Evolutionary conservation across 2,888 invertebrate genomes (phyloP).

Genomic region (Pseudococcus viburni): DNA sequence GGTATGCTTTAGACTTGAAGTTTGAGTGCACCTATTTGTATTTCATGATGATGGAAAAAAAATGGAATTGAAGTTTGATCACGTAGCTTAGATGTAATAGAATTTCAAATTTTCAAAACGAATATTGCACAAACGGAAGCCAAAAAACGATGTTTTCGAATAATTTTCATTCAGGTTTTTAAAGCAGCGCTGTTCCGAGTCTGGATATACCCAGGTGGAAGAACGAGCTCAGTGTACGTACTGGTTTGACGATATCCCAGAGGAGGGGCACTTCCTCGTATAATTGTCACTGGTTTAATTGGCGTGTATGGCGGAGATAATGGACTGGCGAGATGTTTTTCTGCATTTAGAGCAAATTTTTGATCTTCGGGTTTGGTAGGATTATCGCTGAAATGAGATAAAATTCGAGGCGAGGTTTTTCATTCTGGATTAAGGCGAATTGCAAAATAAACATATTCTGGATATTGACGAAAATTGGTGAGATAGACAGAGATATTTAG

Average conservation of each 20-base stretch:
- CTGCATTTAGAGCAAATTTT: conserved; percentile 56
- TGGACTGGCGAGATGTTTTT: conserved; percentile 69
- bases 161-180: conserved; percentile 36
- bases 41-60: too few relatives aligned
- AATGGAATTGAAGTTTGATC: too few relatives aligned
- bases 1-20: not conserved
- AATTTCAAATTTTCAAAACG: too few relatives aligned
- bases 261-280: conserved; percentile 70
- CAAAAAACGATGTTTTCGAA: not conserved
- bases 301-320: conserved; percentile 69
- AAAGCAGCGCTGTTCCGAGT: conserved; percentile 66
- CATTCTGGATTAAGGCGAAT: not conserved
- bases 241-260: conserved; percentile 69
- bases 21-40: not conserved
- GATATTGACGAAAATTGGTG: too few relatives aligned
- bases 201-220: conserved; percentile 70
- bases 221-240: conserved; percentile 69
- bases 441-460: too few relatives aligned
- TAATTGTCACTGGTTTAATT: conserved; percentile 69
- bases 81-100: too few relatives aligned
- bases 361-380: conserved; percentile 64
- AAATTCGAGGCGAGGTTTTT: not conserved
- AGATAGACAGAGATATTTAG: too few relatives aligned
- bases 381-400: conserved; percentile 67
- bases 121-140: not conserved